A percentile compares a stretch with the other conserved stretches of the same genome.
Conservation (phyloP, 2,797 vertebrate species). For the Chiloscyllium punctatum region DNA sequence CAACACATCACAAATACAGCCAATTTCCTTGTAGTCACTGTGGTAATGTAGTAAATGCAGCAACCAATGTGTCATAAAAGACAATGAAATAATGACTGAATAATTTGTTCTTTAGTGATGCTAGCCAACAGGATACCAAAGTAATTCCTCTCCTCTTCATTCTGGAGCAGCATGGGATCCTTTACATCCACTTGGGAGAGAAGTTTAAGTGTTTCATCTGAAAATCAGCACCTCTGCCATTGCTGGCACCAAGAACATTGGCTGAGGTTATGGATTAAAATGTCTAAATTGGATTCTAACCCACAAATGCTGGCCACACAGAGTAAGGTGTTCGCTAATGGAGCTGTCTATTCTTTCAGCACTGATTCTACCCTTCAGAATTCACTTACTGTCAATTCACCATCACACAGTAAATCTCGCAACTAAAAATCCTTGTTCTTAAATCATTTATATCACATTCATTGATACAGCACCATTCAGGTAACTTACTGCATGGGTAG, state of each 20-base stretch:
- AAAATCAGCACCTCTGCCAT: background rate
- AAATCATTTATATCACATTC: background rate
- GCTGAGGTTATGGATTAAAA: background rate
- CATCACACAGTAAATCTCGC: background rate
- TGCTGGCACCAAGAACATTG: background rate
- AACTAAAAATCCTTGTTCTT: background rate
- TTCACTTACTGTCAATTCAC: background rate
- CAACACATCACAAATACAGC: background rate
- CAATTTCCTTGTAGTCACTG: background rate
- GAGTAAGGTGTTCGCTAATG: background rate
- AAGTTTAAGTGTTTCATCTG: background rate
- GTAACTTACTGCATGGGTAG: conserved; percentile 82
- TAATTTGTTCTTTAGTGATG: background rate
- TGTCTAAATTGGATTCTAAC: background rate
- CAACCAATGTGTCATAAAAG: background rate
- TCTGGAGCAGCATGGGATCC: background rate
- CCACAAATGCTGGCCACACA: background rate
- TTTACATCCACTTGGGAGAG: background rate
- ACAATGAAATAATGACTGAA: background rate
- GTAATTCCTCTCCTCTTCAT: background rate
- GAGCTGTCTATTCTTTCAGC: background rate
- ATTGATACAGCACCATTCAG: background rate
- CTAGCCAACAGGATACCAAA: background rate
- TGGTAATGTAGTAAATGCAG: background rate
- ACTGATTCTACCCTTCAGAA: background rate